phyloP scores from a whole-genome alignment of 2,888 invertebrate species.

The Biston stratarius region DNA sequence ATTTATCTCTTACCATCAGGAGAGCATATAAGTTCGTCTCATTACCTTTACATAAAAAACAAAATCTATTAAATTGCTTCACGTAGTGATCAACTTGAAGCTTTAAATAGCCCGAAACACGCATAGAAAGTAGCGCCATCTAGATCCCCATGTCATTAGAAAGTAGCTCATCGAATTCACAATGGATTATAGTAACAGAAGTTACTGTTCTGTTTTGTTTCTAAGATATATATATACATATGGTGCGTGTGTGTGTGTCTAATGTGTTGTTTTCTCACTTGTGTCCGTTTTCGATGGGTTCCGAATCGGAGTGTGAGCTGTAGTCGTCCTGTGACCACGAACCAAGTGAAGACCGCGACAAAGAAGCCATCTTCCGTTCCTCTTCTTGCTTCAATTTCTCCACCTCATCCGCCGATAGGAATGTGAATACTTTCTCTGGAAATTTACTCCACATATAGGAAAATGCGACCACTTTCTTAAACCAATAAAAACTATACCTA shows the following conservation, averaged over 20 bases:
- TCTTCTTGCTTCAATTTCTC: slow-evolving; percentile 97
- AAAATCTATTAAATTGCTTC: too few relatives aligned
- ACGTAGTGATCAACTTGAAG: too few relatives aligned
- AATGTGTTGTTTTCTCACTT: slow-evolving; percentile 55
- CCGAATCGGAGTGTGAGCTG: slow-evolving; percentile 79
- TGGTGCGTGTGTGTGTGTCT: not conserved
- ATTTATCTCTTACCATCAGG: too few relatives aligned
- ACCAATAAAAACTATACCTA: too few relatives aligned
- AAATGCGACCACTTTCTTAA: too few relatives aligned
- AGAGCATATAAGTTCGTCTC: too few relatives aligned
- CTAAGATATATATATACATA: not conserved
- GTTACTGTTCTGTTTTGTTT: not conserved
- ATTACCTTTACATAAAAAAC: too few relatives aligned
- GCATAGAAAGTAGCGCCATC: too few relatives aligned
- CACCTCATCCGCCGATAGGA: slow-evolving; percentile 97
- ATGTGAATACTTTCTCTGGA: slow-evolving; percentile 96
- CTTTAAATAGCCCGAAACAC: too few relatives aligned
- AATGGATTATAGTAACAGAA: too few relatives aligned
- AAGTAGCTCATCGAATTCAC: too few relatives aligned
- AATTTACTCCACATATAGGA: slow-evolving; percentile 44
- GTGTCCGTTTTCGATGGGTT: slow-evolving; percentile 80
- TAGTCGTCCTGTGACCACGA: slow-evolving; percentile 84
- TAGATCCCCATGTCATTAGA: too few relatives aligned
- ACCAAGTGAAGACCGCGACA: slow-evolving; percentile 88
- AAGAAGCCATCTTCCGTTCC: slow-evolving; percentile 93